Base-by-base conservation (phyloP, 2,113 vertebrate species). In the Neopipo cinnamomea region DNA sequence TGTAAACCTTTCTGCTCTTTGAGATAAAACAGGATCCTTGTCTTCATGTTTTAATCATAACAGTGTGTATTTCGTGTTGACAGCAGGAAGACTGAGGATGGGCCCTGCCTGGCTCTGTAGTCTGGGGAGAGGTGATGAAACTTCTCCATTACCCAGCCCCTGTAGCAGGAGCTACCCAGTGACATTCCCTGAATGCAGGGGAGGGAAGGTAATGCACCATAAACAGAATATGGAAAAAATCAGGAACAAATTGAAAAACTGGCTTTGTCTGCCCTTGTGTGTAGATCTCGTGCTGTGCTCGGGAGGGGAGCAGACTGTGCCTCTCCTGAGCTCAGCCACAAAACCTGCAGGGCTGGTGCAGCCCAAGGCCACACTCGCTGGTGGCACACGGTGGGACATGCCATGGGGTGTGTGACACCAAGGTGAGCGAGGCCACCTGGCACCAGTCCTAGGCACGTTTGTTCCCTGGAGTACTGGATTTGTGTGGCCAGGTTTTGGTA, bases 1-100 rank as follows among this genome's bases (percentile, higher is more conserved):
- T 77, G 59, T 74, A 97, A 96, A 96, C 92, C 83, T 94, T 85
- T 89, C 72, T 80, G 67, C 70, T 93, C 84, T 93, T 84, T 95
- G 92, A 96, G 92, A 94, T 93, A 94, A 95, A 96, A 80, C 95
- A 95, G 94, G 79, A 82, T 87, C 76, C 86, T 74, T 91, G 85
- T 79, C 91, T 87, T 96, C 91, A 91, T 81, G 70, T 77, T 85
- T 10, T 93, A 96, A 97, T 93, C 88, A 81, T 92, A 95, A 85
- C 92, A 93, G 68, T 42, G 80, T 89, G 91, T 73, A 74, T 67
- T 95, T 84, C 4, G 65, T 95, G 88, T 83, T 94, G 93, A 88
- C 91, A 95, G 93, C 88, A 91, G 73, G 17, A 88, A 96, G 95
- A 96, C 79, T 79, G 91, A 97, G 85, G 72, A 47, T 2, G 35